Evolutionary conservation across 2,888 invertebrate genomes (phyloP), one percentile per base, ranked within the genome.

Genomic region (Meteorus cinctellus): DNA sequence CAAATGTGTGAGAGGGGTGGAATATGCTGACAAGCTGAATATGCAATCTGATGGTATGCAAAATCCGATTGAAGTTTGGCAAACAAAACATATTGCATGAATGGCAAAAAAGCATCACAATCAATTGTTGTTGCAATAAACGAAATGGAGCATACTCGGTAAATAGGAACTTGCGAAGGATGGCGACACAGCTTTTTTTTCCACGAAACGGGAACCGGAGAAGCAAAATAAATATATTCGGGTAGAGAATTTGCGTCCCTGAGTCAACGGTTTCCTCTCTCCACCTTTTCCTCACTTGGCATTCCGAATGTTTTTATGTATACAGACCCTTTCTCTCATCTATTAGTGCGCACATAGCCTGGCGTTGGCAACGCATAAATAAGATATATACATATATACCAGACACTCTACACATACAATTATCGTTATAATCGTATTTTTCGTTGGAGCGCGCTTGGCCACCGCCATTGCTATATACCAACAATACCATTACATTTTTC

Each of bases 351-450:
- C 80, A 81, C 78, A 82, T 81, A 81, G 79, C 65, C 75, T 79
- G 81, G 79, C 81, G 81, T 77, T 72, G 78, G 81, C 76, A 77
- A 82, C 80, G 83, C 86, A 87, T 88, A 88, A 88, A 87, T 84
- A 85, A 86, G 85, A 87, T 86, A 80, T 55, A 55, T 55, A 55
- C 19, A 55, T 19, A 55, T 86, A 86, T 77, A 79, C 67, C 70
- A 68, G 82, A 84, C 85, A 85, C 86, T 88, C 85, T 82, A 86
- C 86, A 86, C 84, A 85, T 85, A 85, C 87, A 88, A 89, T 89
- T 88, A 89, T 87, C 86, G 86, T 87, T 88, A 86, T 85, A 88
- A 88, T 87, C 87, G 84, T 88, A 88, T 87, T 86, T 88, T 86
- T 85, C 82, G 83, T 80, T 82, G 81, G 84, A 86, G 85, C 85